Conservation (phyloP, 92 coral and sea anemone genomes). For the Diadumene lineata region DNA sequence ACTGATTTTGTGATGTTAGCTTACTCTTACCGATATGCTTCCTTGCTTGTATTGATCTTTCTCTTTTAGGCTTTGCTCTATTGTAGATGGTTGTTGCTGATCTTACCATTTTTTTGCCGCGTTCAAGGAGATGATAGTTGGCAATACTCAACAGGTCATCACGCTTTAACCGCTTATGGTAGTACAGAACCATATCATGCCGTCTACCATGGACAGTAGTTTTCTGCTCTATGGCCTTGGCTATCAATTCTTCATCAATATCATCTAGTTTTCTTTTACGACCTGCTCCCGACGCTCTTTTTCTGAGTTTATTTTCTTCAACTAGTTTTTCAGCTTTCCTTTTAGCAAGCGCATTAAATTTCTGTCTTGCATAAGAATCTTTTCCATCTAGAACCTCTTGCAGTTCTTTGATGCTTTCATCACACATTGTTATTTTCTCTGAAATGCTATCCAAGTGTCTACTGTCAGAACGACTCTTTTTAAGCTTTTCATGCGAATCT, state of each 20-base stretch:
- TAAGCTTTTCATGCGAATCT: slow-evolving; percentile 41
- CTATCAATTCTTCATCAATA: slow-evolving; percentile 41
- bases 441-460: slow-evolving; percentile 45
- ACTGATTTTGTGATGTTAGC: too few species aligned
- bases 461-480: slow-evolving; percentile 50
- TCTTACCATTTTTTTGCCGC: slow-evolving; percentile 55
- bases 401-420: slow-evolving; percentile 39
- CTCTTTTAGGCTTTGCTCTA: slow-evolving; percentile 50
- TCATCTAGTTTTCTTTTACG: slow-evolving; percentile 25
- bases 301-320: slow-evolving; percentile 54
- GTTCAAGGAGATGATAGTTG: slow-evolving; percentile 33
- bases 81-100: slow-evolving; percentile 59
- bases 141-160: slow-evolving; percentile 50
- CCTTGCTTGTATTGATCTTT: slow-evolving; percentile 50
- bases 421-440: slow-evolving; percentile 44
- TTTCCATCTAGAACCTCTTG: slow-evolving; percentile 45
- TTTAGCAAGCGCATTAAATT: slow-evolving; percentile 32
- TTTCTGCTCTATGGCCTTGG: slow-evolving; percentile 30
- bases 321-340: slow-evolving; percentile 47
- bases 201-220: slow-evolving; percentile 51
- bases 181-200: slow-evolving; percentile 57
- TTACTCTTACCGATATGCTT: slow-evolving; percentile 55
- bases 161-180: slow-evolving; percentile 62
- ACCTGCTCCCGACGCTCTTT: slow-evolving; percentile 49
- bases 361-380: slow-evolving; percentile 38